Evolutionary conservation across 2,797 vertebrate species (phyloP).

Genomic region (Lagocephalus sceleratus): DNA sequence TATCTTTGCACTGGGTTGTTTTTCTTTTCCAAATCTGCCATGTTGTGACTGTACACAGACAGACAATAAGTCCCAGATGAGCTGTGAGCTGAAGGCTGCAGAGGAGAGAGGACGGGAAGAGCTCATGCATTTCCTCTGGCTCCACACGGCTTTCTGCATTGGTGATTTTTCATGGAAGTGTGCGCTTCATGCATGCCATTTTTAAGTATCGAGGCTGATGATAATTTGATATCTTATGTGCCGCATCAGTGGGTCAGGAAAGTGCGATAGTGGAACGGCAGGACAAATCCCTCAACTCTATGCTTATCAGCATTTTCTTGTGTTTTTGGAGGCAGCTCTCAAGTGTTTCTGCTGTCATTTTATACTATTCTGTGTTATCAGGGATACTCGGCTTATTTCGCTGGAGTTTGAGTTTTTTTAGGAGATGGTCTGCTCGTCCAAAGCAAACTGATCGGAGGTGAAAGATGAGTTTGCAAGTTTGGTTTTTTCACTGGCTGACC

Average conservation of each 20-base stretch:
- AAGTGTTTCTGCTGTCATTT: too few relatives aligned
- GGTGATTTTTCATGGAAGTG: slow-evolving; percentile 49
- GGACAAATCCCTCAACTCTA: too few relatives aligned
- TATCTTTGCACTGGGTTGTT: slow-evolving; percentile 18
- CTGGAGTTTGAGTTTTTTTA: too few relatives aligned
- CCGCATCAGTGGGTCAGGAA: slow-evolving; percentile 21
- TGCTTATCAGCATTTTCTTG: too few relatives aligned
- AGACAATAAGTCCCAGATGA: slow-evolving; percentile 55
- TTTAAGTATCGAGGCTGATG: slow-evolving; percentile 32
- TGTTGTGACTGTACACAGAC: slow-evolving; percentile 32
- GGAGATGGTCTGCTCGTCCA: too few relatives aligned
- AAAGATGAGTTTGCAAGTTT: too few relatives aligned
- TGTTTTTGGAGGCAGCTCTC: too few relatives aligned
- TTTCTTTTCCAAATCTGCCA: slow-evolving; percentile 35
- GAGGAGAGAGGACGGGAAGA: slow-evolving; percentile 51
- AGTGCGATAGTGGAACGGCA: slow-evolving; percentile 15
- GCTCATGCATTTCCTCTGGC: slow-evolving; percentile 63
- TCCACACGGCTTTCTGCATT: slow-evolving; percentile 35
- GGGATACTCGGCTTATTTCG: too few relatives aligned
- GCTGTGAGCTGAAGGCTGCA: slow-evolving; percentile 33
- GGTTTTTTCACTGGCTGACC: too few relatives aligned
- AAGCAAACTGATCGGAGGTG: too few relatives aligned
- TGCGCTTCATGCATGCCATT: slow-evolving; percentile 9
- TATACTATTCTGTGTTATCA: too few relatives aligned
- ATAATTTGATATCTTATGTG: slow-evolving; percentile 50